Evolutionary conservation across 2,888 invertebrate species (phyloP).

Genomic region (Pseudococcus jackbeardsleyi): DNA sequence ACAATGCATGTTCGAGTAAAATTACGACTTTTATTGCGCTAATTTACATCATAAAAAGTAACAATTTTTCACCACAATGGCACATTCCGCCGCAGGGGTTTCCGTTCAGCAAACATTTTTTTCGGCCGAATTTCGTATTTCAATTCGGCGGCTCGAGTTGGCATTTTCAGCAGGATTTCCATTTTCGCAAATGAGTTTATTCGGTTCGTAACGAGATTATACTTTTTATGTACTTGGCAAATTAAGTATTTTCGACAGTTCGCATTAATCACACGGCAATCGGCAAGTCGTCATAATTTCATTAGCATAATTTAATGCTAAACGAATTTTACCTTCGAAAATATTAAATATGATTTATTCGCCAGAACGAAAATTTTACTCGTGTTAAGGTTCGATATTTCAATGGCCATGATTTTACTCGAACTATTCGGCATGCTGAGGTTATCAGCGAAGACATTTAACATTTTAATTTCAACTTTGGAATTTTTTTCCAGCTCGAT

Average conservation of each 20-base stretch:
- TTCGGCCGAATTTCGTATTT: neutral
- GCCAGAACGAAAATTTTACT: neutral
- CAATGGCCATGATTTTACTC: neutral
- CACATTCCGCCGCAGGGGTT: neutral
- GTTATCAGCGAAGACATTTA: constrained; percentile 17
- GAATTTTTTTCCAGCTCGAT: neutral
- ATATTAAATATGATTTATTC: constrained; percentile 14
- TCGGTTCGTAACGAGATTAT: neutral
- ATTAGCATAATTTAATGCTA: constrained; percentile 30
- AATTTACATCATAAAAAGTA: constrained; percentile 16
- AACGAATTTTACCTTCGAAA: constrained; percentile 27
- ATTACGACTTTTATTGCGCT: constrained; percentile 7
- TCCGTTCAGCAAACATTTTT: neutral
- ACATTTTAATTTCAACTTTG: neutral
- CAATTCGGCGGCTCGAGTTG: neutral
- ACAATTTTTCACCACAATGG: neutral
- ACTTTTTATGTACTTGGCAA: neutral
- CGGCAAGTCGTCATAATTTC: constrained; percentile 39
- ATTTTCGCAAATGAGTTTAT: neutral
- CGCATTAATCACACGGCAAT: constrained; percentile 43
- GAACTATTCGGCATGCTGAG: neutral
- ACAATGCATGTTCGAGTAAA: constrained; percentile 17
- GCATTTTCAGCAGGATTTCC: neutral
- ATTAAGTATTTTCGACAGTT: constrained; percentile 29
- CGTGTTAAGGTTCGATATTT: constrained; percentile 2